Evolutionary conservation across 2,888 invertebrate species (phyloP).

Genomic region (Cremastinae sp.): DNA sequence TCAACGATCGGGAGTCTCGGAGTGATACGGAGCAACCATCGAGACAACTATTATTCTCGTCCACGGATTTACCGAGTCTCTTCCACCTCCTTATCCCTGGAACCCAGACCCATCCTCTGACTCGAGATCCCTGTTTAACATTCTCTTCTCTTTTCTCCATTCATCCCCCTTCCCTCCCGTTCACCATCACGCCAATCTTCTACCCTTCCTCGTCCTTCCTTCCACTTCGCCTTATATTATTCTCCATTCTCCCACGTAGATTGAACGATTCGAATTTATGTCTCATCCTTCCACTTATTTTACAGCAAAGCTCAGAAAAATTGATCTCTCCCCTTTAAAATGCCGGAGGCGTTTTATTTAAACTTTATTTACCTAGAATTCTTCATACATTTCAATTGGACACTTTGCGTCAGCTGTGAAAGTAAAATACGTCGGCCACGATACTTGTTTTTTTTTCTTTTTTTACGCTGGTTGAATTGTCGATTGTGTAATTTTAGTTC

Average conservation of each 20-base stretch:
- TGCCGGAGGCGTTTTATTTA: too few species aligned
- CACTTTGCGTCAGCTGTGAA: too few species aligned
- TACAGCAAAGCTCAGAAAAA: not conserved
- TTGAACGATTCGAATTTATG: constrained; percentile 9
- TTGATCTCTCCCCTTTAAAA: too few species aligned
- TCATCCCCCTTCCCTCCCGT: too few species aligned
- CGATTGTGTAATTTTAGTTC: too few species aligned
- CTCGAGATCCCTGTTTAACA: constrained; percentile 8
- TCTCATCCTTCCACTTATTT: not conserved
- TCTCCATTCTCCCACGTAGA: too few species aligned
- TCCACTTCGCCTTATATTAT: not conserved
- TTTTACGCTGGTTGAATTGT: too few species aligned
- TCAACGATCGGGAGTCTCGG: constrained; percentile 35
- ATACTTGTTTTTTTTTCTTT: too few species aligned
- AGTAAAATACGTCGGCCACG: too few species aligned
- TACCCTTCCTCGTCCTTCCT: not conserved
- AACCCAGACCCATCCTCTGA: constrained; percentile 1
- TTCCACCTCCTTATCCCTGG: constrained; percentile 15
- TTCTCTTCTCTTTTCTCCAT: too few species aligned
- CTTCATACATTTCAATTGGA: too few species aligned
- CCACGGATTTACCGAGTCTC: constrained; percentile 23
- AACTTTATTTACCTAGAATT: too few species aligned
- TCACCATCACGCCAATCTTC: not conserved
- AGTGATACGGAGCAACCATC: constrained; percentile 22
- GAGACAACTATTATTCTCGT: constrained; percentile 20